Evolutionary conservation across 2,113 vertebrate genomes (phyloP).

Genomic region (Eurypyga helias): DNA sequence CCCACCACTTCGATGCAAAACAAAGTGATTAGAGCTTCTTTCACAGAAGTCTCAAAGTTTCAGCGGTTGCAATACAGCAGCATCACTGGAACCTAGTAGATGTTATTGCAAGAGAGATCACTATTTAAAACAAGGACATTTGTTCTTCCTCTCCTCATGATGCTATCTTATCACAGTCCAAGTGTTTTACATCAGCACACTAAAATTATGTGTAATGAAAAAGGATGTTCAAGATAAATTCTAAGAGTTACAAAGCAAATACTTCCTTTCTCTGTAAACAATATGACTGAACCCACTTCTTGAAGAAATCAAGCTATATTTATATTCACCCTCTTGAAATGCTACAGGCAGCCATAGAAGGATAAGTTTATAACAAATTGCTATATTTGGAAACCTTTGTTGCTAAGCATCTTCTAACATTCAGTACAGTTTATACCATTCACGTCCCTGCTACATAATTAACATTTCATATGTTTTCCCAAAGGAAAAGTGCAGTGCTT

Average conservation of each 20-base stretch:
- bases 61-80: background rate
- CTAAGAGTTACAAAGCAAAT: slow-evolving; percentile 70
- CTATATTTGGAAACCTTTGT: slow-evolving; percentile 86
- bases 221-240: slow-evolving; percentile 74
- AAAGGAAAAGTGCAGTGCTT: slow-evolving; percentile 24
- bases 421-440: slow-evolving; percentile 83
- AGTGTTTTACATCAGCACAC: slow-evolving; percentile 70
- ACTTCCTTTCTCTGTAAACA: slow-evolving; percentile 86
- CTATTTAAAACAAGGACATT: slow-evolving; percentile 69
- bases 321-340: slow-evolving; percentile 84
- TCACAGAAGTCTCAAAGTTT: background rate
- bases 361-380: slow-evolving; percentile 83
- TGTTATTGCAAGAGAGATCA: slow-evolving; percentile 51
- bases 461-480: slow-evolving; percentile 78
- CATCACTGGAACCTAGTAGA: slow-evolving; percentile 33
- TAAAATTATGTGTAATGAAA: slow-evolving; percentile 70
- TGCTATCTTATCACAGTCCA: slow-evolving; percentile 66
- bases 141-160: slow-evolving; percentile 70
- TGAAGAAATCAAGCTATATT: slow-evolving; percentile 87
- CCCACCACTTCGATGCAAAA: background rate
- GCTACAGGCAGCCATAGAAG: slow-evolving; percentile 88
- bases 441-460: slow-evolving; percentile 78
- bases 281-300: slow-evolving; percentile 80
- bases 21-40: background rate
- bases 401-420: slow-evolving; percentile 86